Conservation (phyloP, 2,888 invertebrate genomes). For the Drosophila ezoana region DNA sequence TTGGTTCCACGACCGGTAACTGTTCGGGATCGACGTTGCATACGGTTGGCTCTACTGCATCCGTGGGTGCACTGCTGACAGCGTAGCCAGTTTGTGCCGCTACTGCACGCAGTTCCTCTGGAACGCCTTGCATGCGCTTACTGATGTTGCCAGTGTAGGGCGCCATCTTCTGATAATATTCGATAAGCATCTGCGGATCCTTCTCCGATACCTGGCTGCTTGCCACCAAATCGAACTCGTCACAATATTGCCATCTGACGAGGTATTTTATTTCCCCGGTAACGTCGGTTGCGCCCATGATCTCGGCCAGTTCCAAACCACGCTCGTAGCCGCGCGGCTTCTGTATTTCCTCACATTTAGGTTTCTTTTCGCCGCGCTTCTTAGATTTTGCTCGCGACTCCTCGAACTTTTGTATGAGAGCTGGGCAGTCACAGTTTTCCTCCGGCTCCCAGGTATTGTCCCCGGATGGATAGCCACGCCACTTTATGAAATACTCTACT, state of each 20-base stretch:
- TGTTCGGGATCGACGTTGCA: slow-evolving; percentile 41
- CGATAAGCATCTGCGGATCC: slow-evolving; percentile 88
- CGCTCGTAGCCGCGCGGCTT: slow-evolving; percentile 92
- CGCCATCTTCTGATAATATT: slow-evolving; percentile 87
- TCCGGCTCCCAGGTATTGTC: slow-evolving; percentile 99
- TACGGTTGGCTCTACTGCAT: slow-evolving; percentile 32
- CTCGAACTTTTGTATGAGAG: slow-evolving; percentile 93
- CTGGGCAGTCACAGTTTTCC: slow-evolving; percentile 96
- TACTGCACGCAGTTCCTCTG: slow-evolving; percentile 74
- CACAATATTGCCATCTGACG: slow-evolving; percentile 93
- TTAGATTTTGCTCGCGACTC: slow-evolving; percentile 87
- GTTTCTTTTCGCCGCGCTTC: slow-evolving; percentile 86
- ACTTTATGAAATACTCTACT: slow-evolving; percentile 90
- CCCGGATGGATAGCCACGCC: slow-evolving; percentile 92
- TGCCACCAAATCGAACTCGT: slow-evolving; percentile 88
- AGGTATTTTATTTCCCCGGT: slow-evolving; percentile 95
- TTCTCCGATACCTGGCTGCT: slow-evolving; percentile 87
- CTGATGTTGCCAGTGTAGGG: slow-evolving; percentile 81
- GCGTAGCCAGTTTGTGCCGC: slow-evolving; percentile 56
- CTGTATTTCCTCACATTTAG: slow-evolving; percentile 86
- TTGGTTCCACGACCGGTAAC: slow-evolving; percentile 13
- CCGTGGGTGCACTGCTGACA: slow-evolving; percentile 16
- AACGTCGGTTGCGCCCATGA: slow-evolving; percentile 95
- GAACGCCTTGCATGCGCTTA: slow-evolving; percentile 79
- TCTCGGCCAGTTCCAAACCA: slow-evolving; percentile 92